Conservation (phyloP, 2,113 vertebrate genomes). For the Rhizomys pruinosus region DNA sequence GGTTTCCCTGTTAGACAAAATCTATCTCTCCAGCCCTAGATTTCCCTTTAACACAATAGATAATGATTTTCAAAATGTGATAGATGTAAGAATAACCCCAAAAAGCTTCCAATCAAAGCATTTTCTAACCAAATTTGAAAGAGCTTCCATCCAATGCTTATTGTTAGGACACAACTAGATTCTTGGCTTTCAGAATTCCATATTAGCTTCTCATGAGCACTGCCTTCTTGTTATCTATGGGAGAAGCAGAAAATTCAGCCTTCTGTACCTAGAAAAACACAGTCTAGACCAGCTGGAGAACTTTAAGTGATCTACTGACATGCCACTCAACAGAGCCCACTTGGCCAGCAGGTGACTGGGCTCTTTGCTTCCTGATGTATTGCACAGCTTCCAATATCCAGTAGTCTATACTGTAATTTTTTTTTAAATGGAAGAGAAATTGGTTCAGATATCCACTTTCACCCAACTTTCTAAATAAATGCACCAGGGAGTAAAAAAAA, state of each 20-base stretch:
- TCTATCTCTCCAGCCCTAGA: not conserved
- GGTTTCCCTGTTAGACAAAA: no score
- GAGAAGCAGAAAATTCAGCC: not conserved
- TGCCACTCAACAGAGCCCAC: not conserved
- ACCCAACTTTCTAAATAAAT: slow-evolving; percentile 2
- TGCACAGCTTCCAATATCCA: not conserved
- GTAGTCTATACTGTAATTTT: not conserved
- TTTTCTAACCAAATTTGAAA: not conserved
- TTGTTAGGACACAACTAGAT: not conserved
- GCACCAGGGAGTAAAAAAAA: not conserved
- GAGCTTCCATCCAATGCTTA: no score
- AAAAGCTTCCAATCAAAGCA: not conserved
- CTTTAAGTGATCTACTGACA: not conserved
- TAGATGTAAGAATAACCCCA: not conserved
- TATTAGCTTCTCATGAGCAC: not conserved
- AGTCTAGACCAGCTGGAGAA: not conserved
- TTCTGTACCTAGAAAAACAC: not conserved
- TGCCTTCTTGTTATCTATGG: not conserved
- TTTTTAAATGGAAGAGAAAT: not conserved
- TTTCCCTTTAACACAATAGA: not conserved
- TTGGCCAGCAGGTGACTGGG: not conserved
- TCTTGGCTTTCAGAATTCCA: slow-evolving; percentile 24
- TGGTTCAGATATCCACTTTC: not conserved
- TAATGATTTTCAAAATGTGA: not conserved
- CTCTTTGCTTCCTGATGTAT: not conserved